Evolutionary conservation across 2,888 invertebrate genomes (phyloP).

Genomic region (Belgica antarctica): DNA sequence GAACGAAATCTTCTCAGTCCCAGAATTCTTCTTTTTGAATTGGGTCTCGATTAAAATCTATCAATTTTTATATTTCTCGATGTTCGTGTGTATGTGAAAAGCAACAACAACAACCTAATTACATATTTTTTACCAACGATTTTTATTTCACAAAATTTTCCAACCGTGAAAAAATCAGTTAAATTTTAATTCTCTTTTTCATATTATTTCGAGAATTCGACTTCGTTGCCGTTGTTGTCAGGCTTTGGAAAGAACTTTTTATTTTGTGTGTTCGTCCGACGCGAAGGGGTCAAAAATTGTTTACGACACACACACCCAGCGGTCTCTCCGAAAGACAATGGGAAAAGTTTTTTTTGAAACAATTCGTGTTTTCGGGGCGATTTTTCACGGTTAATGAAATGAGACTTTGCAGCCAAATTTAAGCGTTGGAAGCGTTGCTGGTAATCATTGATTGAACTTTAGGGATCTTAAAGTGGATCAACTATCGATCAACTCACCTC

Average conservation of each 20-base stretch:
- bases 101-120: slow-evolving; percentile 44
- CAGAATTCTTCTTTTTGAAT: background rate
- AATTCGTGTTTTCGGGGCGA: slow-evolving; percentile 27
- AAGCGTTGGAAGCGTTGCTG: background rate
- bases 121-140: slow-evolving; percentile 44
- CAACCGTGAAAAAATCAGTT: slow-evolving; percentile 44
- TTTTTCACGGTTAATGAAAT: slow-evolving; percentile 39
- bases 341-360: slow-evolving; percentile 42
- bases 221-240: background rate
- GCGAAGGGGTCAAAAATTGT: slow-evolving; percentile 43
- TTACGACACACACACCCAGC: slow-evolving; percentile 38
- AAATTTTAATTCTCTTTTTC: slow-evolving; percentile 41
- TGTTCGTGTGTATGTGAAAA: slow-evolving; percentile 5
- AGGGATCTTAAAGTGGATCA: too few species aligned
- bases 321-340: slow-evolving; percentile 23
- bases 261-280: background rate
- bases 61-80: slow-evolving; percentile 5
- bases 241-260: background rate
- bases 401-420: background rate
- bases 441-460: background rate
- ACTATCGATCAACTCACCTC: slow-evolving; percentile 40
- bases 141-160: slow-evolving; percentile 44
- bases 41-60: slow-evolving; percentile 22
- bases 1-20: background rate
- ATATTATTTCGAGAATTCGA: slow-evolving; percentile 33